Base-by-base conservation (phyloP, 2,797 vertebrate genomes). In the Lophotriccus pileatus region DNA sequence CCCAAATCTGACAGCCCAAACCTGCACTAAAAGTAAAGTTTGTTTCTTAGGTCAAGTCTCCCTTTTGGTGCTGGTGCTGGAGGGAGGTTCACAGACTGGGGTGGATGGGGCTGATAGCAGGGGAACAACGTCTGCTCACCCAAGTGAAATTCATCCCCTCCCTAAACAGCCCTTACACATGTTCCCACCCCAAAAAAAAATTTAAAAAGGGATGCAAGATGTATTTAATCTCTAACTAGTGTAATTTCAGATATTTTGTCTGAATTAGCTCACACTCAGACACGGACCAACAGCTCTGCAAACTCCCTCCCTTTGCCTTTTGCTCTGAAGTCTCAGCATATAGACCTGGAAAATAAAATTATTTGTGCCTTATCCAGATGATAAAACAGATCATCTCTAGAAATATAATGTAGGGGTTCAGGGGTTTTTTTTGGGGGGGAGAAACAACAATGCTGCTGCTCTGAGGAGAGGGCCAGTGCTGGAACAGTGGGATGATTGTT, bases 401-500 rank as follows among this genome's bases (percentile, higher is more conserved):
- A 63, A 70, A 34, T 19, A 43, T 2, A 25, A 46, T 0, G 1
- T 24, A n/a, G 4, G 22, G 22, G 14, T 41, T 76, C 1, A 0
- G n/a, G 12, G 3, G 12, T 5, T 74, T 50, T 69, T 63, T 27
- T 79, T 85, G n/a, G n/a, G n/a, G n/a, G n/a, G 52, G 18, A 89
- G 94, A 63, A 93, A 87, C 55, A 89, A 85, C 77, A 59, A 62
- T 32, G 79, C 81, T 10, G 93, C 63, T 43, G 39, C 96, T 95
- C 95, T 63, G 63, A 67, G 93, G 94, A 93, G 59, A 79, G 86
- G 97, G 97, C 84, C 50, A 94, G 96, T 96, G 97, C 97, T 85
- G 95, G 91, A 98, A 98, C 98, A 98, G 97, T 97, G 97, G 90
- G 60, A 94, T 95, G 95, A 97, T 97, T 98, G 98, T 98, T 98